Conservation (phyloP, 2,113 vertebrate species). For the Pachycephala philippinensis region DNA sequence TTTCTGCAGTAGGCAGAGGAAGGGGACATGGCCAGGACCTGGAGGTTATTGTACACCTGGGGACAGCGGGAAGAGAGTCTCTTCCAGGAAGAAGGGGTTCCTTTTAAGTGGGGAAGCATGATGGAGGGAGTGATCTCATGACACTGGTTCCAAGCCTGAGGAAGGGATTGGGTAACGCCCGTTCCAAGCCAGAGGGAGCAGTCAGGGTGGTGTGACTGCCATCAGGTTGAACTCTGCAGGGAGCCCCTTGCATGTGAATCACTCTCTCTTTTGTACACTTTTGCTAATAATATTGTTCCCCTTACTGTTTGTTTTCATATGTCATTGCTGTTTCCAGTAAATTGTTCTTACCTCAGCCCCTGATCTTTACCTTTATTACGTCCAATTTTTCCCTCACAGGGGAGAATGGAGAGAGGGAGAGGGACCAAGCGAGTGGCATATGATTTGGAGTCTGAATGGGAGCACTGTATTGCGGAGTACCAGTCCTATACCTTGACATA, state of each 20-base stretch:
- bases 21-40: neutral
- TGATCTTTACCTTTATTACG: neutral
- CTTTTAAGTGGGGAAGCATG: neutral
- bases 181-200: neutral
- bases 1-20: neutral
- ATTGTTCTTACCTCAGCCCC: neutral
- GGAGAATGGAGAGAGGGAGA: neutral
- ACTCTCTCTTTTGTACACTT: neutral
- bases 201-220: neutral
- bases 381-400: neutral
- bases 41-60: neutral
- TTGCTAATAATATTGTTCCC: neutral
- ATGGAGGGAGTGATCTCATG: neutral
- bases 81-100: neutral
- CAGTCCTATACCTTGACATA: neutral
- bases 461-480: neutral
- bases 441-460: neutral
- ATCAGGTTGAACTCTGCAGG: neutral
- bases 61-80: neutral
- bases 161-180: rapidly evolving
- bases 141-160: neutral
- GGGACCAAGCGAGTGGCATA: rapidly evolving
- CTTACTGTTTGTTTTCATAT: neutral
- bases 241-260: neutral
- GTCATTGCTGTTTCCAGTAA: neutral